Evolutionary conservation across 2,113 vertebrate species (phyloP), one percentile per base, ranked within the genome.

Genomic region (Sapayoa aenigma): DNA sequence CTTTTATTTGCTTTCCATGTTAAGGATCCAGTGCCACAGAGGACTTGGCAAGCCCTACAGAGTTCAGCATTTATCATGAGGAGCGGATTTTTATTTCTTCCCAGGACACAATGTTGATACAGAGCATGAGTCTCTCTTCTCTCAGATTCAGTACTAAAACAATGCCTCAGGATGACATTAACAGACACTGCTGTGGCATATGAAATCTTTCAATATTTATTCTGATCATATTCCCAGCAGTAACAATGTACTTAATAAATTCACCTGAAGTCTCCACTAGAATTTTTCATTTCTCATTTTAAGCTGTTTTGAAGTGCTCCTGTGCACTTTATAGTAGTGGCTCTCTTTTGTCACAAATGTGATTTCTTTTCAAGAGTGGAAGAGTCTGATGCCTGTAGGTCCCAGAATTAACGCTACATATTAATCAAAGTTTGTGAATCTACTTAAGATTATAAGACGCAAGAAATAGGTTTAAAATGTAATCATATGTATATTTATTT

Each of bases 171-270:
- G 65, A 96, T 94, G 90, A 90, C 73, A 75, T 71, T 88, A 86
- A 88, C 59, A 93, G 89, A 65, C 71, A 71, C 78, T 75, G 59
- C 75, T 63, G 59, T 71, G 75, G 90, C 85, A 90, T 63, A 74
- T 30, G 65, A 84, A 94, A 89, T 67, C 65, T 84, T 90, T 68
- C 85, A 90, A 55, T 96, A 92, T 96, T 92, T 94, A 94, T 90
- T 95, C 90, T 78, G 55, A 84, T 93, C 93, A 90, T 93, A 95
- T 78, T 90, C 90, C 79, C 87, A 49, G 76, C 79, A 96, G 76
- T 81, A 92, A 92, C 72, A 89, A 74, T 28, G 37, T 53, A 84
- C 84, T 94, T 92, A 90, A 95, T 95, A 93, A 94, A 96, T 95
- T 90, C 91, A 93, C 90, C 93, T 95, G 79, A 88, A 94, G 73